Evolutionary conservation across 2,113 vertebrate species (phyloP).

Genomic region (Callaeas wilsoni): DNA sequence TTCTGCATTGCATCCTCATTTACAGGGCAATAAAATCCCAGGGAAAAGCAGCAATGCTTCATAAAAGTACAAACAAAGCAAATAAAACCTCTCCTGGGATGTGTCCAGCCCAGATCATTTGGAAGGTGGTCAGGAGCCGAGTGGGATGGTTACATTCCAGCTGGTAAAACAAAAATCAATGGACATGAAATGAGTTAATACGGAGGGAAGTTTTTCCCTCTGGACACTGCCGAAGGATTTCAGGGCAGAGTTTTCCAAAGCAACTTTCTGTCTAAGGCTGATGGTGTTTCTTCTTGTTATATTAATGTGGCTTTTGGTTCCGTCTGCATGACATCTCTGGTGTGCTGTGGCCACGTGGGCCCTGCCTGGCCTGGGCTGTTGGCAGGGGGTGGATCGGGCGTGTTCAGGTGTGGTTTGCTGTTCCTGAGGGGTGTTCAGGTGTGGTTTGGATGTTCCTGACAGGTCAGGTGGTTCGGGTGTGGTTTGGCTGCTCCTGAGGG

Average conservation of each 20-base stretch:
- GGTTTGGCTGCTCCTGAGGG: background rate
- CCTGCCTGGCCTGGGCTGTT: fast-evolving
- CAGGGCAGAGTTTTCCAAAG: background rate
- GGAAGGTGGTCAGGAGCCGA: background rate
- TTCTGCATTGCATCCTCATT: background rate
- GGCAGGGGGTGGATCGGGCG: no score
- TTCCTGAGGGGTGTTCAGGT: no score
- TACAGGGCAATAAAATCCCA: background rate
- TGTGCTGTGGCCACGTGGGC: fast-evolving
- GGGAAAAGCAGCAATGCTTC: background rate
- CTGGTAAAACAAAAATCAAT: background rate
- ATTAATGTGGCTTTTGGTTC: background rate
- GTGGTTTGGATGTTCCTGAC: background rate
- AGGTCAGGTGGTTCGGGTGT: background rate
- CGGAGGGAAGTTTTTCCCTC: background rate
- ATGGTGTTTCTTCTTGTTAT: background rate
- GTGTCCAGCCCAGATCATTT: background rate
- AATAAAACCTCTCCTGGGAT: background rate
- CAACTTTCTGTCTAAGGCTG: background rate
- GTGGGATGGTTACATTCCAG: background rate
- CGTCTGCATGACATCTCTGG: background rate
- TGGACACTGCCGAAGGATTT: background rate
- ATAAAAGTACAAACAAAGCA: background rate
- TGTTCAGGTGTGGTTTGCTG: background rate
- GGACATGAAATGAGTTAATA: background rate